Conservation (phyloP, 1,140 invertebrate species). For the Drosophila sturtevanti region DNA sequence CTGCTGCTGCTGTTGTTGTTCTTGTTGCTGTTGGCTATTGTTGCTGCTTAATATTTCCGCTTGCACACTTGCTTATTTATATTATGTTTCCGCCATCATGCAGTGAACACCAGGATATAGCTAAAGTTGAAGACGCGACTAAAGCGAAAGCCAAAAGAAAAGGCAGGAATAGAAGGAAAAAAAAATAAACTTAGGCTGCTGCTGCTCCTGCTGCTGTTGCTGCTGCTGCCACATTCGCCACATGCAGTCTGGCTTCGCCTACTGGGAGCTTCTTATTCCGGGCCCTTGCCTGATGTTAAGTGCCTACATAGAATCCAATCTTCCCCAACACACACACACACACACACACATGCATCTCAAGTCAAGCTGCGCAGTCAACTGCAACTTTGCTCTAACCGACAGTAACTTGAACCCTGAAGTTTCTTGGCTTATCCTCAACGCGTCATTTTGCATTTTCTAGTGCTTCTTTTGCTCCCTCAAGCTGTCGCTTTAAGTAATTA, state of each 20-base stretch:
- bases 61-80: constrained; percentile 78
- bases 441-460: constrained; percentile 52
- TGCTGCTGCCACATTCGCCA: constrained; percentile 31
- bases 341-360: constrained; percentile 33
- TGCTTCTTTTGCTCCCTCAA: constrained; percentile 31
- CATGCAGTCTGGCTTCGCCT: constrained; percentile 24
- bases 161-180: neutral
- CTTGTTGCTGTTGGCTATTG: constrained; percentile 41
- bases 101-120: constrained; percentile 35
- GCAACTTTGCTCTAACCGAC: constrained; percentile 16
- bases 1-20: constrained; percentile 51
- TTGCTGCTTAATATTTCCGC: constrained; percentile 74
- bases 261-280: constrained; percentile 25
- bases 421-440: constrained; percentile 14
- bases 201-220: constrained; percentile 26
- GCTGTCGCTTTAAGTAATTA: constrained; percentile 70
- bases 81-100: constrained; percentile 74
- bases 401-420: constrained; percentile 29
- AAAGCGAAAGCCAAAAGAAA: constrained; percentile 14
- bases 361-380: constrained; percentile 76
- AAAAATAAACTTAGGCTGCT: constrained; percentile 23
- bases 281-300: constrained; percentile 57
- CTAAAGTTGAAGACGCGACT: constrained; percentile 5
- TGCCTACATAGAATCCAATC: constrained; percentile 76
- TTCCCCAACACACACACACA: constrained; percentile 38